These are phyloP conservation scores for Sebastes paucispinis DNA, from an alignment of 2,797 vertebrate genomes.

Conservation along the genomic window DNA sequence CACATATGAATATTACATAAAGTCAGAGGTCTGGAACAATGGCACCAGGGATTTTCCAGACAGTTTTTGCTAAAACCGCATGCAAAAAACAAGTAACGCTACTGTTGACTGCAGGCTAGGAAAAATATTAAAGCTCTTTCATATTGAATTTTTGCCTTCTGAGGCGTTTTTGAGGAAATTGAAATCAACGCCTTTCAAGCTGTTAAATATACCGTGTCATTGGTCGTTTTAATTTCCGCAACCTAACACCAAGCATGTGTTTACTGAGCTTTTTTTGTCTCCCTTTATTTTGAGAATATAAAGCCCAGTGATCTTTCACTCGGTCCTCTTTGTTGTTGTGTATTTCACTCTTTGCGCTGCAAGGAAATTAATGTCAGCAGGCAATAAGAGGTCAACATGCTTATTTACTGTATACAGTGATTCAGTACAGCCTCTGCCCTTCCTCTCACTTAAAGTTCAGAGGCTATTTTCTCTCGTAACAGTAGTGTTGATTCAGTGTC, in stretches of 20 bases:
- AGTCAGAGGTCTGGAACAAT: background rate
- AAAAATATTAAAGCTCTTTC: background rate
- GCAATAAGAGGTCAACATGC: background rate
- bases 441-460: constrained; percentile 8
- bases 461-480: background rate
- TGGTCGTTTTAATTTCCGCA: background rate
- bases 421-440: background rate
- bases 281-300: constrained; percentile 13
- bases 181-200: background rate
- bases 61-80: background rate
- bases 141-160: background rate
- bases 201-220: background rate
- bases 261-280: background rate
- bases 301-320: constrained; percentile 2
- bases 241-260: background rate
- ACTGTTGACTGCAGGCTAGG: background rate
- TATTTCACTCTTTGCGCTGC: background rate
- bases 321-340: background rate
- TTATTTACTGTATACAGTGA: background rate
- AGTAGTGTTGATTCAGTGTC: background rate
- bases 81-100: background rate
- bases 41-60: background rate
- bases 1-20: background rate
- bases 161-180: background rate
- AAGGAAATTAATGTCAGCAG: constrained; percentile 7